These are phyloP conservation scores for Oikopleura dioica DNA, from an alignment of 23 tunicate genomes.

Conservation along the genomic window DNA sequence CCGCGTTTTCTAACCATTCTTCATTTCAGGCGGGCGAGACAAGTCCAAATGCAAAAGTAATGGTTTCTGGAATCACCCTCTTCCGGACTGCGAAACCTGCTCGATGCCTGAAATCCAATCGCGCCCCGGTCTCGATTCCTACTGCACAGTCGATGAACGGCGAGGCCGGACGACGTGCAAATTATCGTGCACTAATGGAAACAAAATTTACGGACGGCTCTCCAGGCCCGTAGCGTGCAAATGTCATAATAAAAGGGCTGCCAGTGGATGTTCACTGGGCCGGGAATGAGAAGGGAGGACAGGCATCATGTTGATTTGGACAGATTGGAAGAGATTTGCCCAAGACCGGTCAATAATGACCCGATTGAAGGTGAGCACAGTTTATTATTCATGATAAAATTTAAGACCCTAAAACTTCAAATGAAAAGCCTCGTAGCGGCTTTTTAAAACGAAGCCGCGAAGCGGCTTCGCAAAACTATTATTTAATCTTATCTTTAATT, in stretches of 20 bases:
- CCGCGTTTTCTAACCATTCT: too few species aligned
- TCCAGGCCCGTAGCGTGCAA: neutral
- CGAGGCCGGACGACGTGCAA: neutral
- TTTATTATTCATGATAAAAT: too few species aligned
- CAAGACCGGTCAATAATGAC: neutral
- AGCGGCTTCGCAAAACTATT: neutral
- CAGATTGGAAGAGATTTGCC: neutral
- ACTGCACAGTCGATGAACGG: neutral
- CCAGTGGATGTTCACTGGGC: constrained; percentile 14
- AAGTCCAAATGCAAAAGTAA: too few species aligned
- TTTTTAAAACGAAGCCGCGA: neutral
- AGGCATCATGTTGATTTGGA: neutral
- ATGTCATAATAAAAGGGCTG: constrained; percentile 13
- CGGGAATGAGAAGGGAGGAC: constrained; percentile 6
- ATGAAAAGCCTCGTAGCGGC: neutral
- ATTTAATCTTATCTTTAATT: neutral
- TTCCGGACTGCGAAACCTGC: constrained; percentile 4
- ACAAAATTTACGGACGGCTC: neutral
- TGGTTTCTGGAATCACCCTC: neutral
- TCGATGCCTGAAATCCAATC: neutral
- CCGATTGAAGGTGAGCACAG: neutral
- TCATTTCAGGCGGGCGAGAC: too few species aligned
- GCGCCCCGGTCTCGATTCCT: neutral
- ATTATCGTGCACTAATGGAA: neutral
- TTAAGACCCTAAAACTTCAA: neutral